Percentiles rank a stretch among this genome's conserved stretches.
phyloP scores from a whole-genome alignment of 2,797 vertebrate genomes.

The Hirundo rustica region DNA sequence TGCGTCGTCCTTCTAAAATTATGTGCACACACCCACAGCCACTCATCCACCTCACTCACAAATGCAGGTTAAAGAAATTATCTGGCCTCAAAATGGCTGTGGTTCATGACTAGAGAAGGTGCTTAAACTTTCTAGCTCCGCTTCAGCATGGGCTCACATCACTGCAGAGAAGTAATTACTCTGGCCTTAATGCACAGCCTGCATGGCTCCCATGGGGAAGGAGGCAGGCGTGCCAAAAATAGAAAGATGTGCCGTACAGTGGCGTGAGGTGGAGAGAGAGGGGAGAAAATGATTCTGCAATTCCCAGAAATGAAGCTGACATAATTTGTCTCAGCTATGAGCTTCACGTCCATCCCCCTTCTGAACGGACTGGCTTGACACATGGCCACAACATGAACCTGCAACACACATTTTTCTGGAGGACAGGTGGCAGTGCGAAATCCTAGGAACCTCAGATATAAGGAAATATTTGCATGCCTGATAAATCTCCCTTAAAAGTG shows the following conservation, averaged over 20 bases:
- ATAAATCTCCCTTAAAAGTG: neutral
- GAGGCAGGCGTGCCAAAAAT: neutral
- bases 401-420: neutral
- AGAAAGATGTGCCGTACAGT: neutral
- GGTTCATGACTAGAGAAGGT: neutral
- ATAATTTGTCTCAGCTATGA: neutral
- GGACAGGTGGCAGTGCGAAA: neutral
- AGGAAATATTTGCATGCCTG: neutral
- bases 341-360: neutral
- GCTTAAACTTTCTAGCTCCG: neutral
- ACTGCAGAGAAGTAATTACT: neutral
- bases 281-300: neutral
- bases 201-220: neutral
- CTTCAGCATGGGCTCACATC: neutral
- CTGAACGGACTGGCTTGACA: neutral
- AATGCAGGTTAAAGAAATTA: neutral
- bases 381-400: neutral
- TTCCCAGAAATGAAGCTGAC: constrained; percentile 5
- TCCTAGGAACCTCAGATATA: neutral
- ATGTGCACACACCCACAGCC: neutral
- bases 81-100: neutral
- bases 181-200: neutral
- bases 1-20: neutral
- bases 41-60: neutral
- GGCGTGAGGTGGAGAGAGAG: neutral